Base-by-base conservation (phyloP, 2,888 invertebrate genomes). In the Hoplodrina blanda region DNA sequence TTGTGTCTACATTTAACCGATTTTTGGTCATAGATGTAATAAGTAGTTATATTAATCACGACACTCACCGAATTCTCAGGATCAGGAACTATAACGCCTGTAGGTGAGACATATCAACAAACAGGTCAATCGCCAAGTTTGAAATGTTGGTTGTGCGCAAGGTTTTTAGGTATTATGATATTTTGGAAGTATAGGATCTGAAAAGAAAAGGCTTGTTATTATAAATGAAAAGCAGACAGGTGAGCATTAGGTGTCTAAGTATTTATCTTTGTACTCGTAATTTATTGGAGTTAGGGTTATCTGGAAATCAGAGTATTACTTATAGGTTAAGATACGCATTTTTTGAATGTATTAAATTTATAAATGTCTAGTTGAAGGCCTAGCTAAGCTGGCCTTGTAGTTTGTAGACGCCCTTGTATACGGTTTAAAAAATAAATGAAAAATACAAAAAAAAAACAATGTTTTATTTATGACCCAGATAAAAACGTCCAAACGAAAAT, bases 381-480 rank as follows among this genome's bases (percentile, higher is more conserved):
- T 46, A 64, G 61, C 56, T 5, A 61, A 63, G 63, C 63, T 63
- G 63, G 13, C 50, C 61, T 63, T 50, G 62, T 73, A 67, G 49
- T 78, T 13, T 19, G 55, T 68, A 74, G 67, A 49, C 37, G 25
- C n/a, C 19, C 11, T 50, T 74, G n/a, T 73, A 25, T 11, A 33
- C 37, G 20, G 49, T 56, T 49, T 44, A 8, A 33, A 74, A 53
- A 62, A 67, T 62, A 62, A 76, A 73, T 15, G 52, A 66, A 59
- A 80, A 37, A 11, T 15, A 13, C 10, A 55, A 56, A 8, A 53
- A 56, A 8, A 53, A 53, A 15, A 6, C 17, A 25, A 25, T 67
- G 62, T 76, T 67, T 76, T 7, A 75, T 74, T 69, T 37, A 15
- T n/a, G n/a, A n/a, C n/a, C n/a, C n/a, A n/a, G n/a, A n/a, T n/a